Conservation (phyloP, 2,113 vertebrate genomes). For the Lophius piscatorius region DNA sequence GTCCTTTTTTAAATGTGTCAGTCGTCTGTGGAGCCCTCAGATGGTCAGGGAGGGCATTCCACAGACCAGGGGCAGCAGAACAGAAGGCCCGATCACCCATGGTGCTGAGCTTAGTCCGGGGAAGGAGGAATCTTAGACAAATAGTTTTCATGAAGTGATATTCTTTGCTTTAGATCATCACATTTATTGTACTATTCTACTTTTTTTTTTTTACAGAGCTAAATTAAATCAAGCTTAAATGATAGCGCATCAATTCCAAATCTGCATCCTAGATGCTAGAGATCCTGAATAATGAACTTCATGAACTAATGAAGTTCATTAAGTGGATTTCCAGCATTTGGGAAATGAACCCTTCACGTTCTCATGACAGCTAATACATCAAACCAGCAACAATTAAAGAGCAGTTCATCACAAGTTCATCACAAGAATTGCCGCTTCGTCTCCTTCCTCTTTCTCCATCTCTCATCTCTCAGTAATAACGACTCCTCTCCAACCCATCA, state of each 20-base stretch:
- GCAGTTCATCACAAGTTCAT: background rate
- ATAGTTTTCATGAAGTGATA: no score
- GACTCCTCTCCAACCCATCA: constrained; percentile 12
- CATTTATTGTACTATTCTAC: no score
- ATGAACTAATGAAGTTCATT: constrained; percentile 4
- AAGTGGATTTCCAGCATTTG: constrained; percentile 18
- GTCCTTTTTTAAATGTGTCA: no score
- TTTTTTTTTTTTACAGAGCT: no score
- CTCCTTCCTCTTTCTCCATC: constrained; percentile 7
- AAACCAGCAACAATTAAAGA: constrained; percentile 35
- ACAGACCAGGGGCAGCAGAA: no score
- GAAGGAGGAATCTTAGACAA: no score
- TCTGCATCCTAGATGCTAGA: background rate
- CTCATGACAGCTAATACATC: constrained; percentile 30
- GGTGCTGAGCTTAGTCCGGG: no score
- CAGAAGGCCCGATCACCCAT: no score
- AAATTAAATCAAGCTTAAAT: background rate
- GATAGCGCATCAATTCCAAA: background rate
- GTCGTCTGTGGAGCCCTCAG: no score
- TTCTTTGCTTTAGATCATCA: no score
- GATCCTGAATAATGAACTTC: constrained; percentile 5
- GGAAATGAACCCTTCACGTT: constrained; percentile 29
- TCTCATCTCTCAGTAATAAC: background rate
- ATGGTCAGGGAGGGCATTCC: no score
- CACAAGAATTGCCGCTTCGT: background rate